These are phyloP conservation scores for Pangasius macronema DNA, from an alignment of 2,797 vertebrate species.

Conservation along the genomic window DNA sequence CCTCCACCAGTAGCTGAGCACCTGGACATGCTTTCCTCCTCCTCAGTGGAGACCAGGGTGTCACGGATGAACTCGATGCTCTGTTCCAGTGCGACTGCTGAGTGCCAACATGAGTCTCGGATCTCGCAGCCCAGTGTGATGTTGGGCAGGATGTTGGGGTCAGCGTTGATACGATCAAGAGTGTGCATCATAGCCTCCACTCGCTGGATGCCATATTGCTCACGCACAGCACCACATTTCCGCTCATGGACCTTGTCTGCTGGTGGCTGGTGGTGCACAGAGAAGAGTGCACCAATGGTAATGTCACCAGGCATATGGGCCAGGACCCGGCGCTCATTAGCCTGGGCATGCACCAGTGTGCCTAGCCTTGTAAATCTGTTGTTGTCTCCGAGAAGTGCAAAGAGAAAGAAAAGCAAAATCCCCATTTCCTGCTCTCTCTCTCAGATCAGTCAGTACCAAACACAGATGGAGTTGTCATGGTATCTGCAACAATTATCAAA, in stretches of 20 bases:
- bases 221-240: constrained; percentile 93
- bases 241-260: constrained; percentile 98
- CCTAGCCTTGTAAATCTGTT: constrained; percentile 73
- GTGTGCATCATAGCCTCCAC: constrained; percentile 98
- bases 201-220: constrained; percentile 97
- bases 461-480: constrained; percentile 37
- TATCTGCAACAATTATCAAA: constrained; percentile 50
- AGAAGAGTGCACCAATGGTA: constrained; percentile 96
- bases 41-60: constrained; percentile 91
- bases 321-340: constrained; percentile 90
- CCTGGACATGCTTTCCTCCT: constrained; percentile 86
- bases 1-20: constrained; percentile 83
- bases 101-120: constrained; percentile 98
- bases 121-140: constrained; percentile 96
- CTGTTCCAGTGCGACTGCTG: constrained; percentile 95
- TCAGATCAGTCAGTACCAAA: constrained; percentile 45
- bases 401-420: constrained; percentile 77
- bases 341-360: constrained; percentile 81
- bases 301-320: constrained; percentile 94
- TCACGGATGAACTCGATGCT: constrained; percentile 99
- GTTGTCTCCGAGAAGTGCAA: constrained; percentile 79
- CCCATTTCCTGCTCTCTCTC: constrained; percentile 73
- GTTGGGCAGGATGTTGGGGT: constrained; percentile 87
- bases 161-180: constrained; percentile 92
- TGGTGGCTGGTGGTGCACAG: constrained; percentile 95